Evolutionary conservation across 2,113 vertebrate species (phyloP).

Genomic region (Labeo rohita): DNA sequence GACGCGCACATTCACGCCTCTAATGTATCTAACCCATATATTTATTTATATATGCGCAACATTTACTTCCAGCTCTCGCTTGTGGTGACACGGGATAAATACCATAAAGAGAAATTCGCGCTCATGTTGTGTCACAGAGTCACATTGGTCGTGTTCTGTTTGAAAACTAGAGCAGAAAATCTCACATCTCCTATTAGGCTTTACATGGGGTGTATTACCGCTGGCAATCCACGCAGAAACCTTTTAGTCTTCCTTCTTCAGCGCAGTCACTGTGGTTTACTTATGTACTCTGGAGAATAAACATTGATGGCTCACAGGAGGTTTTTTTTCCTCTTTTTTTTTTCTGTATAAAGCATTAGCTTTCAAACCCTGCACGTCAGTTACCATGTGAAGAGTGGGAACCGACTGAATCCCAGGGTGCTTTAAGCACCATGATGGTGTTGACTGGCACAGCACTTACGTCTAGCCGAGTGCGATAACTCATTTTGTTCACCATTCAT

Average conservation of each 20-base stretch:
- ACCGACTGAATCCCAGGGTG: not conserved
- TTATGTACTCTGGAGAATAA: not conserved
- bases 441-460: not conserved
- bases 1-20: conserved; percentile 4
- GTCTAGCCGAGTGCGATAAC: not conserved
- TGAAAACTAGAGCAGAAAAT: conserved; percentile 20
- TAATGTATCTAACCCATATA: not conserved
- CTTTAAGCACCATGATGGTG: not conserved
- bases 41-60: not conserved
- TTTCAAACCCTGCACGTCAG: not conserved
- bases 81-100: not conserved
- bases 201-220: not conserved
- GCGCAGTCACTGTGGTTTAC: not conserved
- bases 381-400: not conserved
- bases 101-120: not conserved
- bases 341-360: not conserved
- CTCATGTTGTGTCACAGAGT: not conserved
- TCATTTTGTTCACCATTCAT: not conserved
- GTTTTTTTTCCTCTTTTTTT: not conserved
- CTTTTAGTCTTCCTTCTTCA: conserved; percentile 21
- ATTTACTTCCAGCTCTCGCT: not conserved
- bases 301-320: not conserved
- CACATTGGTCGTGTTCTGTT: not conserved
- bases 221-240: conserved; percentile 3
- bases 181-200: not conserved